Evolutionary conservation across 2,888 invertebrate species (phyloP).

Genomic region (Synergus japonicus): DNA sequence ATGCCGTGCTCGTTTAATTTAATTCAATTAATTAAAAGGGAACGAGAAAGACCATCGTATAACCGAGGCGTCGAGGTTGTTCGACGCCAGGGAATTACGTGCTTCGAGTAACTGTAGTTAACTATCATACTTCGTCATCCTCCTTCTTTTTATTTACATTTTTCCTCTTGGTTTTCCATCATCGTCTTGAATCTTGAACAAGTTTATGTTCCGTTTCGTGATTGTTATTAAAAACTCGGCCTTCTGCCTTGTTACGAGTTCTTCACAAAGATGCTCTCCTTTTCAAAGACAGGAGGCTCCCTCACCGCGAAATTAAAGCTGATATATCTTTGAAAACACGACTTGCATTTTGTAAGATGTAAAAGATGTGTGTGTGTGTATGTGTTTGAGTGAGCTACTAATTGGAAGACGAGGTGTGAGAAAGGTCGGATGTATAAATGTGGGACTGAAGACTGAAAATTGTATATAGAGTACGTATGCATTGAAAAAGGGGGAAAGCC

Average conservation of each 20-base stretch:
- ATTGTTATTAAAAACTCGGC: conserved; percentile 47
- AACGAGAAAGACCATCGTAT: conserved; percentile 43
- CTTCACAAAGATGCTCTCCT: conserved; percentile 50
- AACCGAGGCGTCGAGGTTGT: conserved; percentile 31
- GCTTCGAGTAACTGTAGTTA: conserved; percentile 53
- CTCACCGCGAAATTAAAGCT: conserved; percentile 62
- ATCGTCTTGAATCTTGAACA: background rate
- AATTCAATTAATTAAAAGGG: conserved; percentile 58
- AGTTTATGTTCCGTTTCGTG: conserved; percentile 21
- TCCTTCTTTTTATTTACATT: conserved; percentile 25
- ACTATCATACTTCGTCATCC: conserved; percentile 43
- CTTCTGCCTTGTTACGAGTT: conserved; percentile 45
- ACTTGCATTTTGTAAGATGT: conserved; percentile 43
- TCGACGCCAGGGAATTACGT: conserved; percentile 51
- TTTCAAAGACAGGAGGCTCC: conserved; percentile 46
- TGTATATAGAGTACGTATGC: conserved; percentile 6
- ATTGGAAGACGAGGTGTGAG: conserved; percentile 35
- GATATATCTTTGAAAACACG: conserved; percentile 50
- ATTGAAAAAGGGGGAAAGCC: conserved; percentile 46
- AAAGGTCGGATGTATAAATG: background rate
- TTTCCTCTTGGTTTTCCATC: background rate
- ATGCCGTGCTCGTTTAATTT: conserved; percentile 51
- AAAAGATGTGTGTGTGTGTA: background rate
- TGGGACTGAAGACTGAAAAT: background rate
- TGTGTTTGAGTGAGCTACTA: conserved; percentile 45